Evolutionary conservation across 2,113 vertebrate species (phyloP), one percentile per base, ranked within the genome.

Genomic region (Myrmecophaga tridactyla): DNA sequence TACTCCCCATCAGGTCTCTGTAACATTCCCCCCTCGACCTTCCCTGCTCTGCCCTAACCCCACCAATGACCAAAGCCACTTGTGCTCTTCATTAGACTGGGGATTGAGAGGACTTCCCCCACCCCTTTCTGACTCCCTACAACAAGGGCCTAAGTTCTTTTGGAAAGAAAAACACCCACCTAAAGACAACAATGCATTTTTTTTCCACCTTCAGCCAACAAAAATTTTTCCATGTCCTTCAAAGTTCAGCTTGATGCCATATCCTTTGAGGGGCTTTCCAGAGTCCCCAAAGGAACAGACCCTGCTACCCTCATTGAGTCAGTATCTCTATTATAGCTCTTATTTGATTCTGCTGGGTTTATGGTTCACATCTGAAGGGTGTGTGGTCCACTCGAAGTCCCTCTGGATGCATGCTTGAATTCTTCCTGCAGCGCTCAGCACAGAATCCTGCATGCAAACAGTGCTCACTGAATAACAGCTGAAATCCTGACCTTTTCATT

Each of bases 281-380:
- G 7, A 78, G 53, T 51, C 39, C 29, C 11, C 51, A 69, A 34
- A 73, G 56, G 62, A 91, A 58, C 0, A 2, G 46, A 27, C 1
- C 15, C 17, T 53, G 21, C 34, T 89, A 17, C 9, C 76, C 25
- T 29, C 46, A 21, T n/a, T 27, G 20, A n/a, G 13, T 48, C 14
- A 39, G 7, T 3, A 70, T 51, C 29, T 39, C 41, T 69, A 10
- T 39, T 10, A 15, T 0, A 8, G 25, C 34, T 75, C 56, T 86
- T 90, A n/a, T 3, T 11, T 11, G 51, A 81, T 60, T 39, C 65
- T 34, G 5, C 2, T 46, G 14, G 31, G 63, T 39, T 25, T 43
- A 43, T 0, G 36, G 7, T 25, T 63, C 13, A 43, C 6, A 3
- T 41, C 46, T 82, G 21, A 72, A 13, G 25, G 1, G 4, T 0